A percentile compares a stretch with the other conserved stretches of the same genome.
phyloP scores from a whole-genome alignment of 2,113 vertebrate species.

The Protomyctophum bolini region DNA sequence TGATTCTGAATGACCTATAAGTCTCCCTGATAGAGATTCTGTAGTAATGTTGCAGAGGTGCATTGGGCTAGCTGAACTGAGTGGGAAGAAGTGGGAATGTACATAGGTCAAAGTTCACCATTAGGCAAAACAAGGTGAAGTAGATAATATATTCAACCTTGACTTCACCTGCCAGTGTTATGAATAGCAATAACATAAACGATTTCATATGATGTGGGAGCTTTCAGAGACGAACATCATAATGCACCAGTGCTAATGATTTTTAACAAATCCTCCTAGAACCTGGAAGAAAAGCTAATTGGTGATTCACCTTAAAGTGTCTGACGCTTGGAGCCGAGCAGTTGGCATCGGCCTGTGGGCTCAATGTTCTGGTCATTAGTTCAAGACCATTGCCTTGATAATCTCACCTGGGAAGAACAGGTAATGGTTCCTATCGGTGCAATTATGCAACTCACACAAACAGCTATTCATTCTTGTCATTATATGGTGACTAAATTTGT shows the following conservation, averaged over 20 bases:
- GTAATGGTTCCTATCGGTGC: conserved; percentile 70
- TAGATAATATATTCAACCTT: background rate
- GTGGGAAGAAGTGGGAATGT: no score
- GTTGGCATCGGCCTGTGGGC: conserved; percentile 51
- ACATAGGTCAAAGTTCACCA: no score
- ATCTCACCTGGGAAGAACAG: conserved; percentile 76
- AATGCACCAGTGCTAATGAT: no score
- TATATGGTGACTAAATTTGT: conserved; percentile 52
- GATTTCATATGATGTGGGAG: no score
- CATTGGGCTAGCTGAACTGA: no score
- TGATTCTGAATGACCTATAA: no score
- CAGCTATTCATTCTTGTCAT: conserved; percentile 69
- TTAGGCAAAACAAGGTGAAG: no score
- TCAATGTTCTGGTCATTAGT: conserved; percentile 76
- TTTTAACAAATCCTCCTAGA: conserved; percentile 17
- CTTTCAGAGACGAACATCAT: no score
- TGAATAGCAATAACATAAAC: conserved; percentile 19
- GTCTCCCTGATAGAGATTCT: no score
- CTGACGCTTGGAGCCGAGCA: conserved; percentile 42
- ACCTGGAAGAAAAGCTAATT: conserved; percentile 33
- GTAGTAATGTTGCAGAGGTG: no score
- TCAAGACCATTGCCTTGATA: conserved; percentile 75
- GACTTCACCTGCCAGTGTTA: conserved; percentile 22
- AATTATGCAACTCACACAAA: conserved; percentile 71
- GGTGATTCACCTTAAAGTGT: conserved; percentile 36